Evolutionary conservation across 2,888 invertebrate species (phyloP), one percentile per base, ranked within the genome.

Genomic region (Xylocampa areola): DNA sequence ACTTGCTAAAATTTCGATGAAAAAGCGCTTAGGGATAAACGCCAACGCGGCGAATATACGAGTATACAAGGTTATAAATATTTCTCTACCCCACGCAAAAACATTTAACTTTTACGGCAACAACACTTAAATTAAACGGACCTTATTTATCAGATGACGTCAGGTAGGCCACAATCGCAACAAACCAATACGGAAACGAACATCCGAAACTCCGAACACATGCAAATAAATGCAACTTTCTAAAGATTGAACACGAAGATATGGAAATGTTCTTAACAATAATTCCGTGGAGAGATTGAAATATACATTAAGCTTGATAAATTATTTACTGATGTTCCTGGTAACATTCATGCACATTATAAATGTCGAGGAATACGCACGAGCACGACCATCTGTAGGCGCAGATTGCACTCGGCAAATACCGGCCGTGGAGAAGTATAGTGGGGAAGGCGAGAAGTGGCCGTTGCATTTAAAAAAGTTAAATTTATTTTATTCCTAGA

Each of bases 281-380:
- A 68, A 57, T 70, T 65, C 71, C 45, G 48, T 21, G n/a, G 17
- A 58, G 14, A 65, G 40, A 69, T 69, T 58, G 43, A 65, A 67
- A 55, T 55, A 51, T 37, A 47, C 72, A 61, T 72, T 61, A 49
- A 55, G 68, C 47, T 69, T 66, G 70, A 66, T 66, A 66, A 70
- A 66, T 70, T 49, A 65, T 65, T 55, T 49, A 49, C 49, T 49
- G 65, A 64, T 64, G 65, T 64, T 64, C 65, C 50, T 7, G 47
- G 70, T 69, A 64, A 41, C 57, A 30, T 48, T 68, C 62, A 45
- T 63, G 54, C 54, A 37, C 45, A 47, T 62, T 62, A 52, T 68
- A 68, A 48, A 63, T 63, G 63, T 63, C 62, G 60, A 36, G 45
- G 68, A 63, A 67, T 44, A 59, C 43, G 48, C 43, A 37, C 36